Percentiles rank a stretch among this genome's conserved stretches.
Conservation (phyloP, 2,797 vertebrate genomes). For the Psittacula derbiana region DNA sequence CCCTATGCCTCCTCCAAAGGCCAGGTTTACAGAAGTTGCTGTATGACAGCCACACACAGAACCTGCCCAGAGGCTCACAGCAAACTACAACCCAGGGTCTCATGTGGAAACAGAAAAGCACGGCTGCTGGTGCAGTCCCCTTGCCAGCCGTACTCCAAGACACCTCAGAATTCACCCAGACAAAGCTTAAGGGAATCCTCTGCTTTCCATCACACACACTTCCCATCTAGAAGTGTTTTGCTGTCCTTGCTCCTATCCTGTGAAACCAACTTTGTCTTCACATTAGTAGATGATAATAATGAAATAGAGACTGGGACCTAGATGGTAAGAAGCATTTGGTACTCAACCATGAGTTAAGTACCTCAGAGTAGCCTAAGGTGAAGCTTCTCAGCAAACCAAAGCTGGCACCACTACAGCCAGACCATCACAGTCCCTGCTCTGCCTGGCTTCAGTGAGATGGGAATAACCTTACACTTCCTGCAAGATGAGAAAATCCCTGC, state of each 20-base stretch:
- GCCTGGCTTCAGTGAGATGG: neutral
- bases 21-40: neutral
- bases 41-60: neutral
- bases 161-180: neutral
- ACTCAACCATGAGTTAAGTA: neutral
- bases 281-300: neutral
- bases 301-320: neutral
- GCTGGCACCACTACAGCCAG: neutral
- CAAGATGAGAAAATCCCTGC: neutral
- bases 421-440: neutral
- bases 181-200: neutral
- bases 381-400: neutral
- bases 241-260: neutral
- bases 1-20: neutral
- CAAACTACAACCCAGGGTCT: neutral
- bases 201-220: neutral
- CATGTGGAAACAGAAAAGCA: accelerated
- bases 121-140: neutral
- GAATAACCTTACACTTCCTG: neutral
- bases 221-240: neutral
- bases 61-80: neutral
- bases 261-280: neutral
- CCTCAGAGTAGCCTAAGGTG: neutral
- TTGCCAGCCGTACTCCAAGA: neutral
- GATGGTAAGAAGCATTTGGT: neutral